Base-by-base conservation (phyloP, 2,113 vertebrate genomes). In the Fregetta grallaria region DNA sequence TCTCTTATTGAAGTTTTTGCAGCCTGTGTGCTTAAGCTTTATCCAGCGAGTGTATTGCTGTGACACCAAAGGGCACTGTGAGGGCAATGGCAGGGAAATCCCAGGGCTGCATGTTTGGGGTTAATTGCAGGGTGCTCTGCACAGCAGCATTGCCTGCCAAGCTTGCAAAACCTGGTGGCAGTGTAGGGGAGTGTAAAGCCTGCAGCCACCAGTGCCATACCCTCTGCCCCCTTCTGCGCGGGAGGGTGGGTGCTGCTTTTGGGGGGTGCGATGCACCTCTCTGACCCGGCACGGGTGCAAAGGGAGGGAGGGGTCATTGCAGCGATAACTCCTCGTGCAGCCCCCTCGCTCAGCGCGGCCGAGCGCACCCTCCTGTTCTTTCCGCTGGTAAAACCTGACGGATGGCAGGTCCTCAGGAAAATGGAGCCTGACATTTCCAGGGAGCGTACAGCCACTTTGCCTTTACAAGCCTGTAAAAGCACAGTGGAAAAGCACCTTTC, bases 301-400 rank as follows among this genome's bases (percentile, higher is more conserved):
- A 4, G 18, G 13, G 8, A 49, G 22, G 2, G 15, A 42, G 20
- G 27, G 26, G 30, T 92, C 25, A 15, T 16, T n/a, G 10, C 71
- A 56, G 53, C 0, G 3, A 18, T 61, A 45, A 12, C 61, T 84
- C 53, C 12, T 58, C 7, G 0, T 1, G 0, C 27, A n/a, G 10
- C 6, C 12, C 13, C 4, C 23, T 80, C 4, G 1, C 22, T 34
- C 21, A 17, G 18, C 42, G 27, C 6, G 1, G 4, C 59, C 6
- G 3, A n/a, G 26, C 9, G 3, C 30, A 25, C 21, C 21, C 16
- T 49, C 7, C 19, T 58, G 42, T 75, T 45, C 20, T 34, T 70
- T 40, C 49, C 0, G 0, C 58, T 58, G 47, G 15, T 67, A 29
- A 38, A 78, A 42, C 66, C 34, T 62, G 77, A 27, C 0, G 25